Evolutionary conservation across 2,113 vertebrate genomes (phyloP), one percentile per base, ranked within the genome.

Genomic region (Tichodroma muraria): DNA sequence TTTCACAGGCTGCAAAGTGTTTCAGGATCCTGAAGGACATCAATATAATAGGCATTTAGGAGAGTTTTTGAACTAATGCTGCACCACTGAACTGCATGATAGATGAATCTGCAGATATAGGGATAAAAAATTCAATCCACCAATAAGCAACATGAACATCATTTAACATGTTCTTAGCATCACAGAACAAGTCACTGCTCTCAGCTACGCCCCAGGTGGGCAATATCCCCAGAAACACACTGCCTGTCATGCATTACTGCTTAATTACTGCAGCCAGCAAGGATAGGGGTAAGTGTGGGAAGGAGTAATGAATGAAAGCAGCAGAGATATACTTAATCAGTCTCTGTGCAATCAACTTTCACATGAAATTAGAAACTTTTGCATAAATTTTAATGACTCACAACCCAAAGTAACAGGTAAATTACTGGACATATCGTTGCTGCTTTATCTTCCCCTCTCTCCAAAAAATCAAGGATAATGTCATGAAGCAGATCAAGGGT

Each of bases 221-320:
- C 81, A 84, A 31, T 37, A 91, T 35, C 71, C 88, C 78, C 59
- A 88, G 72, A 84, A 93, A 88, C 60, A 49, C 65, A 17, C 23
- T 40, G 61, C 63, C 50, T 56, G 24, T 79, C 85, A 70, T 22
- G 45, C 45, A 37, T 54, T 91, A 65, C 31, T 82, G 69, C 70
- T 76, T 69, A 85, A 94, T 90, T 94, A 88, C 76, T 73, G 70
- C 64, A 92, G 88, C 80, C 92, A 92, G 90, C 25, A 80, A 73
- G 38, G 52, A 54, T 15, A 70, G 6, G 35, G 66, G 65, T 33
- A 87, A 66, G 25, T 66, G 61, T 73, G 79, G 42, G 68, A 91
- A 91, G 40, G 52, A 30, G 49, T 50, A 91, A 85, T 37, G 69
- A 95, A 86, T 40, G 71, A 87, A 91, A 84, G 73, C 59, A 92